Evolutionary conservation across 53 echinoderm and acorn worm genomes (phyloP).

Genomic region (Echinarachnius parma): DNA sequence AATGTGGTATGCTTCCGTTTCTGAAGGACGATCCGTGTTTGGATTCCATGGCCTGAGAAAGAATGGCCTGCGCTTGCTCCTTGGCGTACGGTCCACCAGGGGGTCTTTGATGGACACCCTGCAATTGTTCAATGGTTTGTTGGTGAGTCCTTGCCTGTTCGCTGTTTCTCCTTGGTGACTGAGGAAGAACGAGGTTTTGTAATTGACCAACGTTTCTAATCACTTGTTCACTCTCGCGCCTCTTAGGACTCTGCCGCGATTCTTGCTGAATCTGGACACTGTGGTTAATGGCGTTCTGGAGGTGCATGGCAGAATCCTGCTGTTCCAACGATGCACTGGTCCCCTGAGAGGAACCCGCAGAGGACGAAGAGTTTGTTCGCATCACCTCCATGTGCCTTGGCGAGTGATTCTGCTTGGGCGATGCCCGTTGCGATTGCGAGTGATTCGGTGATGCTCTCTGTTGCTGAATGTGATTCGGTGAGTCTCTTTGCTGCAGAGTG

Average conservation of each 20-base stretch:
- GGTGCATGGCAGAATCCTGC: slow-evolving; percentile 19
- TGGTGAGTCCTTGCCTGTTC: slow-evolving; percentile 24
- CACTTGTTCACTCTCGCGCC: background rate
- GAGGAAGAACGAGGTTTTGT: slow-evolving; percentile 19
- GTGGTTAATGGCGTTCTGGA: slow-evolving; percentile 38
- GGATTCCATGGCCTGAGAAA: slow-evolving; percentile 26
- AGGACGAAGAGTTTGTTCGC: slow-evolving; percentile 15
- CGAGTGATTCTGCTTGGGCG: slow-evolving; percentile 2
- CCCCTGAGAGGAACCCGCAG: background rate
- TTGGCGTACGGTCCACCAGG: background rate
- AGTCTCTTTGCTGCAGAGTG: background rate
- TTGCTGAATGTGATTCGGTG: slow-evolving; percentile 3
- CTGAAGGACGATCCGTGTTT: slow-evolving; percentile 12
- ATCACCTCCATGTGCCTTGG: no score
- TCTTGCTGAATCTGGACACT: slow-evolving; percentile 25
- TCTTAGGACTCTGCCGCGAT: background rate
- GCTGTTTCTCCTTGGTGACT: slow-evolving; percentile 7
- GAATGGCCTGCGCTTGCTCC: slow-evolving; percentile 33
- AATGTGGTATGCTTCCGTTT: slow-evolving; percentile 31
- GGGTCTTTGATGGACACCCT: slow-evolving; percentile 2
- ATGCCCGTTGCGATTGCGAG: background rate
- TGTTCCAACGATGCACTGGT: background rate
- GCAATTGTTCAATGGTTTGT: background rate
- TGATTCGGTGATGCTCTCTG: background rate
- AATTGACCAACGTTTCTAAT: background rate